Conservation (phyloP, 64 coral and sea anemone species). For the Montipora foliosa region DNA sequence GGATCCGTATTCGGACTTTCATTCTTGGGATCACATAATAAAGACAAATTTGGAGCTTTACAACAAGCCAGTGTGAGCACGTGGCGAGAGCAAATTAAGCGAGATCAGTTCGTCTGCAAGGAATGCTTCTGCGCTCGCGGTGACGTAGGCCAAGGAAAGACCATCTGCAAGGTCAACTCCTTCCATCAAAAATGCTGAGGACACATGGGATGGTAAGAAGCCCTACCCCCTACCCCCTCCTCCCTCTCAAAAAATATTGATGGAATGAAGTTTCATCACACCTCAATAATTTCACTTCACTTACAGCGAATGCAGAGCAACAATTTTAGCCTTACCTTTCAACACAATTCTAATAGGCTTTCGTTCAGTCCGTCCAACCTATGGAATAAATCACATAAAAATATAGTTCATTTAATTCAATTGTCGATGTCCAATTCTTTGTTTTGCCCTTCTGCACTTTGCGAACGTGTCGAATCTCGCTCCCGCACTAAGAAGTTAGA, state of each 20-base stretch:
- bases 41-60: slow-evolving; percentile 42
- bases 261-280: not conserved
- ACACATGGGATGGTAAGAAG: slow-evolving; percentile 64
- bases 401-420: too few species aligned
- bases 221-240: too few species aligned
- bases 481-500: too few species aligned
- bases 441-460: too few species aligned
- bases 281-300: too few species aligned
- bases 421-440: too few species aligned
- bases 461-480: too few species aligned
- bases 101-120: slow-evolving; percentile 84
- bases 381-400: too few species aligned
- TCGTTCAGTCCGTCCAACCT: too few species aligned
- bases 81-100: slow-evolving; percentile 91
- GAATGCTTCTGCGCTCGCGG: slow-evolving; percentile 86
- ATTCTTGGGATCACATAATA: slow-evolving; percentile 69
- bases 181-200: slow-evolving; percentile 89
- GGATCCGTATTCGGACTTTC: slow-evolving; percentile 83
- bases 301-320: too few species aligned
- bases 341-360: too few species aligned
- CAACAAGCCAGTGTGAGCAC: slow-evolving; percentile 67
- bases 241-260: not conserved
- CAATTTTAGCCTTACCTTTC: too few species aligned
- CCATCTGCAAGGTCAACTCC: slow-evolving; percentile 90
- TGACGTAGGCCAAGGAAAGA: slow-evolving; percentile 66